Evolutionary conservation across 1,140 invertebrate genomes (phyloP), one percentile per base, ranked within the genome.

Genomic region (Pygmarrhopalites habei): DNA sequence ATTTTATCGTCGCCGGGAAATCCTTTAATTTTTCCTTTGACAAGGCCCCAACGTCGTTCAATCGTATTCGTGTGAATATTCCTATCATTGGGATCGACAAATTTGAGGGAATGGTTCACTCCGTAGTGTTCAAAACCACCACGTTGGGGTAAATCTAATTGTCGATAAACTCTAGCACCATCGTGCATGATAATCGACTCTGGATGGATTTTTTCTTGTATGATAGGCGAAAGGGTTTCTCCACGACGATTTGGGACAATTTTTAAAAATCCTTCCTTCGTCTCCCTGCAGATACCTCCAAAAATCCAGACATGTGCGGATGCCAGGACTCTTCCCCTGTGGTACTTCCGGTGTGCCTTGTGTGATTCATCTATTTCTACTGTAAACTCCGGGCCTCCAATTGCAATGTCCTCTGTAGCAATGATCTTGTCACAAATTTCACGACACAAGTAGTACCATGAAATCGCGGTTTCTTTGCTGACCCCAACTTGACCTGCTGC

Each of bases 381-480:
- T 2, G 62, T 68, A 59, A 28, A 64, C 66, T n/a, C n/a, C n/a
- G n/a, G n/a, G 1, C 65, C 60, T 4, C 65, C 65, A 28, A 64
- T 60, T 28, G 25, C 49, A 12, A 41, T 53, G 19, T 53, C 39
- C 17, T 21, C n/a, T 7, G 12, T 15, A 5, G 21, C 10, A 2
- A 62, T 21, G 23, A 60, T 32, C 12, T 14, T 56, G 41, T 26
- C 59, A 23, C 60, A 62, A 0, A 67, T 44, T 30, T 67, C 30
- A 0, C 64, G n/a, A 23, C 55, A 66, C 17, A 51, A n/a, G n/a
- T n/a, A 5, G 49, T 32, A 15, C 62, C 58, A 7, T 39, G 25
- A 26, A 25, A 46, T 2, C 62, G 44, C 1, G n/a, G n/a, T n/a
- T n/a, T n/a, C n/a, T n/a, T n/a, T n/a, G n/a, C n/a, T n/a, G n/a